These are phyloP conservation scores for Zonitis immaculata DNA, from an alignment of 2,888 invertebrate species.

Conservation along the genomic window DNA sequence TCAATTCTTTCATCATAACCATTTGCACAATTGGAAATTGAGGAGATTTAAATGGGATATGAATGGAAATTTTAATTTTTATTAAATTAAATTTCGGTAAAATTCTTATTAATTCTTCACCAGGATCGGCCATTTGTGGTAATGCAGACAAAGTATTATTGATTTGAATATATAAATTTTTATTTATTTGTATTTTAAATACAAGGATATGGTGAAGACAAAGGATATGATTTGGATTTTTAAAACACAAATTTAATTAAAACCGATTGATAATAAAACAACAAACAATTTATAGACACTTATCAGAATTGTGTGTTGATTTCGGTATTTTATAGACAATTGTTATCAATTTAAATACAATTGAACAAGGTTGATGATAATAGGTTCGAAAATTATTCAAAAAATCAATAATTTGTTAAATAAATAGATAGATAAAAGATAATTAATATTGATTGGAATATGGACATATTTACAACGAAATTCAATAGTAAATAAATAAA, in stretches of 20 bases:
- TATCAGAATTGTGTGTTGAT: not conserved
- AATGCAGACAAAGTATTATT: not conserved
- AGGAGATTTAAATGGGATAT: constrained; percentile 30
- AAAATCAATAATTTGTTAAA: not conserved
- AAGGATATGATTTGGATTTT: not conserved
- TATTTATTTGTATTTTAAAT: too few species aligned
- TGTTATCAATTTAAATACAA: not conserved
- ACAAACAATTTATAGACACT: not conserved
- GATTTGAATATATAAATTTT: not conserved
- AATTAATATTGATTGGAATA: too few species aligned
- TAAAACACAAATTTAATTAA: not conserved
- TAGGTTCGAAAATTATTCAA: not conserved
- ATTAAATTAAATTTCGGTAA: constrained; percentile 9
- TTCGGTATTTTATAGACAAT: not conserved
- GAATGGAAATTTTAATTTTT: constrained; percentile 12
- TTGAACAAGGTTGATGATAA: not conserved
- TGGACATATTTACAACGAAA: too few species aligned
- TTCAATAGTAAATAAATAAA: too few species aligned
- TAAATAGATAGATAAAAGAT: not conserved
- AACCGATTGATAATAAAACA: not conserved
- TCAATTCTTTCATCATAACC: constrained; percentile 36
- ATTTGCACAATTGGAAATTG: constrained; percentile 36
- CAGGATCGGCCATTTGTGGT: constrained; percentile 42
- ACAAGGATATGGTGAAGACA: not conserved
- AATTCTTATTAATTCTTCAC: constrained; percentile 30